A percentile compares a stretch with the other conserved stretches of the same genome.
phyloP scores from a whole-genome alignment of 2,113 vertebrate genomes.

The Bolborhynchus lineola region DNA sequence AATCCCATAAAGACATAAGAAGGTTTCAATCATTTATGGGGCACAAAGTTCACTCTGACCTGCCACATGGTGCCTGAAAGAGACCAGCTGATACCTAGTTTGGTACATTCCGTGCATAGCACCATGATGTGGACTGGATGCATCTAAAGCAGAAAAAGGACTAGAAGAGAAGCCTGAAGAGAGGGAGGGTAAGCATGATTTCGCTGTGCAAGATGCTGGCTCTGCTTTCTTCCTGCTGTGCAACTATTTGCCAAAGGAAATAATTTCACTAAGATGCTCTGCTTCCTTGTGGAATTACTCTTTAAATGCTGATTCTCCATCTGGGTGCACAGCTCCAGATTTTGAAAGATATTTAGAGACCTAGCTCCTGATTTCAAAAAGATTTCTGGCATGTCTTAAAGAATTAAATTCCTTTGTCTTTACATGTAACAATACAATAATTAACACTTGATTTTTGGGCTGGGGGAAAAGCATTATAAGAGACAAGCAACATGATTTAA shows the following conservation, averaged over 20 bases:
- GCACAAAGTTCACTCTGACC: background rate
- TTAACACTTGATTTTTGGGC: background rate
- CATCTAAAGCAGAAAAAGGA: background rate
- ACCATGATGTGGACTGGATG: background rate
- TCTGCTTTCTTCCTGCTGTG: slow-evolving; percentile 21
- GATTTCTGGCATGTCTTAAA: background rate
- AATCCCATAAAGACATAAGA: background rate
- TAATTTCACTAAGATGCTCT: background rate
- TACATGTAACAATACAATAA: background rate
- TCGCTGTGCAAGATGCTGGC: background rate
- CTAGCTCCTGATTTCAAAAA: background rate
- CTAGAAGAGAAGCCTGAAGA: background rate
- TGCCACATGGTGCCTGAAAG: background rate
- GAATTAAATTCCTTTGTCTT: background rate
- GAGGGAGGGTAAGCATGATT: background rate
- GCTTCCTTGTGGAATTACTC: background rate
- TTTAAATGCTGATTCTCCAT: slow-evolving; percentile 32
- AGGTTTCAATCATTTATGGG: background rate
- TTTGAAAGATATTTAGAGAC: background rate
- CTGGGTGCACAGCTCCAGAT: slow-evolving; percentile 14
- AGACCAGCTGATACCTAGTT: background rate
- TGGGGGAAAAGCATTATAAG: background rate
- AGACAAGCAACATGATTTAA: background rate
- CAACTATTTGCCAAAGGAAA: slow-evolving; percentile 42
- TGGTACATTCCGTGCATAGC: background rate